phyloP scores from a whole-genome alignment of 1,140 invertebrate genomes.

The Ostrea edulis region DNA sequence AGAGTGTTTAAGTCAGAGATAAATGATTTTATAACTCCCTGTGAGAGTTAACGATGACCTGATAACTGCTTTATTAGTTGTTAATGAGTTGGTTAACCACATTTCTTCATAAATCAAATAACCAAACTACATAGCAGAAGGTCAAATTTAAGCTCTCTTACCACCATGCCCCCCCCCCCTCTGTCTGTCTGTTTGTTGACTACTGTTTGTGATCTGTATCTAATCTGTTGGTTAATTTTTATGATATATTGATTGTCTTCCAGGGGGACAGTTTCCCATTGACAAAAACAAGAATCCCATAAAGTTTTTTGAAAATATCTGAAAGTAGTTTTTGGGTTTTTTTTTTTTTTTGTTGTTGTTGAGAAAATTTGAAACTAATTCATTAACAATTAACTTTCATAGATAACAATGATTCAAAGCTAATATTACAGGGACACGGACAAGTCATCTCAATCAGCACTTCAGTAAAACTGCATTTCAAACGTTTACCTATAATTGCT shows the following conservation, averaged over 20 bases:
- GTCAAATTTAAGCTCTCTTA: neutral
- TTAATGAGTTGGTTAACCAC: constrained; percentile 29
- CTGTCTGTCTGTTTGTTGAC: constrained; percentile 10
- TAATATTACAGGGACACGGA: no score
- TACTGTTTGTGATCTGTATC: neutral
- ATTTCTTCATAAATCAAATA: neutral
- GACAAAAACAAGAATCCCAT: no score
- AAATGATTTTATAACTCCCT: neutral
- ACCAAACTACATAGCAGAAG: neutral
- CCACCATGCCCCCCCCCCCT: neutral
- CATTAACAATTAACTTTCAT: neutral
- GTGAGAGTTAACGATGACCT: neutral
- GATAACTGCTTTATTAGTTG: constrained; percentile 20
- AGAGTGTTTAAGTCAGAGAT: neutral
- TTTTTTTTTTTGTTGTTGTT: no score
- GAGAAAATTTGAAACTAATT: no score
- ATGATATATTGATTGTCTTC: no score
- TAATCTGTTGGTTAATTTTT: no score
- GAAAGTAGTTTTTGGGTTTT: no score
- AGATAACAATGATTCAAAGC: neutral
- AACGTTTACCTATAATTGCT: no score
- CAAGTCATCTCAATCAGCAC: no score
- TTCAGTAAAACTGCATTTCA: no score
- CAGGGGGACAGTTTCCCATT: no score
- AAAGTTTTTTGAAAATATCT: no score